Evolutionary conservation across 2,797 vertebrate species (phyloP), one percentile per base, ranked within the genome.

Genomic region (Bufotes viridis): DNA sequence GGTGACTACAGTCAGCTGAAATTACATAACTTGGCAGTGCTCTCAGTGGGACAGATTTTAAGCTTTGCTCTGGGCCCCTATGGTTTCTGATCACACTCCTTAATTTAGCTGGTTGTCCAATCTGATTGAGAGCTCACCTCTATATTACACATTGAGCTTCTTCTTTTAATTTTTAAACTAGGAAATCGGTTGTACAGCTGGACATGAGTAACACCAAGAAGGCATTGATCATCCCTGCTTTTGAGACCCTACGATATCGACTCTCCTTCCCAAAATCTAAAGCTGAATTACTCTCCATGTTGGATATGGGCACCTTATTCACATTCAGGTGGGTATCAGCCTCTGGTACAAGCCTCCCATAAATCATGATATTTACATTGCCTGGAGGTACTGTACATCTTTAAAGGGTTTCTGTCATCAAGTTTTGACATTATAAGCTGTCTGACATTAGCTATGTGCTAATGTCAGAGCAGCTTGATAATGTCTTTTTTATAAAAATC

Each of bases 301-400:
- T 99, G 91, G 98, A 99, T 94, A 99, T 99, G 98, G 98, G 98
- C 49, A 99, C 98, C 0, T 96, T 99, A 88, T 99, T 99, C 94
- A 99, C 98, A 14, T 99, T 99, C 96, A 98, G 98, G 98, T 78
- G 17, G 60, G 74, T 85, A 24, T 99, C 58, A 67, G 3, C 9
- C 9, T 69, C 60, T 10, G 20, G 7, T 3, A 26, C 5, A 22
- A 14, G 9, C 61, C 63, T 42, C 4, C 42, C 42, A 42, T 42
- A 42, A 42, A 42, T 42, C 42, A 6, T 34, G 29, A 34, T 6
- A 42, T 42, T 42, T 42, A 42, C 3, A 42, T 42, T 42, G 42
- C 42, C 42, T 42, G 4, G 4, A 42, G 42, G 42, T 42, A 42
- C 42, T 42, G 3, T 42, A 42, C 42, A 42, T 42, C 42, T 42